phyloP scores from a whole-genome alignment of 30 jellyfish, hydroid and myxozoan genomes.

The Mastigias papua region DNA sequence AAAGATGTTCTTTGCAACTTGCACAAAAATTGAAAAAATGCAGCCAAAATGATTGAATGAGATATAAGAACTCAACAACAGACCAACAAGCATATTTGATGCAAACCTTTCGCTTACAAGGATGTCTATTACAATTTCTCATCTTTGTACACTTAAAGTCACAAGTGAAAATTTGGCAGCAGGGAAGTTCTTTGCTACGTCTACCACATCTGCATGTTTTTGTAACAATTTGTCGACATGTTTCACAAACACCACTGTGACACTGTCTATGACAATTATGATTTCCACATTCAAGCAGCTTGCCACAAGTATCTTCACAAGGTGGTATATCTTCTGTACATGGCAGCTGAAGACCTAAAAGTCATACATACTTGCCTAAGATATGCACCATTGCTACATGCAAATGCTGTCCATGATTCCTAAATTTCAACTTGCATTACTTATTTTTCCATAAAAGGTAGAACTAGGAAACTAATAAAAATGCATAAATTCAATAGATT shows the following conservation, averaged over 20 bases:
- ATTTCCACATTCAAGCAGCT: constrained; percentile 77
- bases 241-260: constrained; percentile 95
- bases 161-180: constrained; percentile 82
- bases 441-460: too few relatives aligned
- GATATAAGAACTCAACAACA: too few relatives aligned
- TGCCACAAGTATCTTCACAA: constrained; percentile 93
- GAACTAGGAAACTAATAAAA: too few relatives aligned
- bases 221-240: constrained; percentile 83
- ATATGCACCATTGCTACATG: too few relatives aligned
- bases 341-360: constrained; percentile 78
- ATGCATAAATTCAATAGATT: too few relatives aligned
- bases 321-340: constrained; percentile 89
- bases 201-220: constrained; percentile 91
- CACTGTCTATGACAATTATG: constrained; percentile 88
- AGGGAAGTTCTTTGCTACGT: constrained; percentile 82
- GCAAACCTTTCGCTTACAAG: constrained; percentile 89
- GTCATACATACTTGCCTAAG: too few relatives aligned
- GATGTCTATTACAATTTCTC: constrained; percentile 89
- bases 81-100: too few relatives aligned
- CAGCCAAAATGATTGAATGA: too few relatives aligned
- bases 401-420: too few relatives aligned
- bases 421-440: too few relatives aligned
- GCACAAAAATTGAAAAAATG: too few relatives aligned
- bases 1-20: too few relatives aligned
- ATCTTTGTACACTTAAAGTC: constrained; percentile 83